Conservation (phyloP, 2,113 vertebrate genomes). For the Megalops atlanticus region DNA sequence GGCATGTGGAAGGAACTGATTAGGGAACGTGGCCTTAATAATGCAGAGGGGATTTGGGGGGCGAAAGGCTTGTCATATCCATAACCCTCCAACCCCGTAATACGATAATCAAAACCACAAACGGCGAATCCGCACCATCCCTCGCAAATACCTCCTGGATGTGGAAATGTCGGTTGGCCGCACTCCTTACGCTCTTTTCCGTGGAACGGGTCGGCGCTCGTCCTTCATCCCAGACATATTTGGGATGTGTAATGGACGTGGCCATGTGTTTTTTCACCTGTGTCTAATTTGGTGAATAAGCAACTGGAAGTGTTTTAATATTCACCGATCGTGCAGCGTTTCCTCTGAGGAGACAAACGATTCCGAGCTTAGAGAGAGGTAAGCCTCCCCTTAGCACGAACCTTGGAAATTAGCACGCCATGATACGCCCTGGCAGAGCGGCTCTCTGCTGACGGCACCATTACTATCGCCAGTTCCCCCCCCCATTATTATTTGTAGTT, state of each 20-base stretch:
- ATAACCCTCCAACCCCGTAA: not conserved
- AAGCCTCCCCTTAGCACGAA: not conserved
- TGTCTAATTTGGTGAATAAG: not conserved
- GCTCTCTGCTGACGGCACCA: not conserved
- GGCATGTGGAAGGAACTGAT: not conserved
- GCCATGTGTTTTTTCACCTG: constrained; percentile 1
- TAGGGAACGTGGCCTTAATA: not conserved
- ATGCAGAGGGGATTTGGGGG: not conserved
- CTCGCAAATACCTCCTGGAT: not conserved
- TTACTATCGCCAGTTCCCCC: constrained; percentile 24
- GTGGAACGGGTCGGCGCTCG: not conserved
- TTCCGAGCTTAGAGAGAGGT: not conserved
- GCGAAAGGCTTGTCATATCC: not conserved
- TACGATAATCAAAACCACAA: constrained; percentile 8
- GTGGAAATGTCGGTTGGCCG: no score
- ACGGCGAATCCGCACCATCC: not conserved
- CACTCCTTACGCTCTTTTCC: not conserved
- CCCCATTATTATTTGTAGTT: constrained; percentile 73
- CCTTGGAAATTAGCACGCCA: not conserved
- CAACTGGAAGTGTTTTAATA: constrained; percentile 4
- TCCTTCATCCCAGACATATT: not conserved
- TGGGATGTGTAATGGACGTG: not conserved
- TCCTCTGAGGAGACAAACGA: not conserved
- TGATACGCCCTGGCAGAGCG: not conserved
- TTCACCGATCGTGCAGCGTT: not conserved